A percentile compares a stretch with the other conserved stretches of the same genome.
phyloP scores from a whole-genome alignment of 92 coral and sea anemone genomes.

The Plumapathes pennacea region DNA sequence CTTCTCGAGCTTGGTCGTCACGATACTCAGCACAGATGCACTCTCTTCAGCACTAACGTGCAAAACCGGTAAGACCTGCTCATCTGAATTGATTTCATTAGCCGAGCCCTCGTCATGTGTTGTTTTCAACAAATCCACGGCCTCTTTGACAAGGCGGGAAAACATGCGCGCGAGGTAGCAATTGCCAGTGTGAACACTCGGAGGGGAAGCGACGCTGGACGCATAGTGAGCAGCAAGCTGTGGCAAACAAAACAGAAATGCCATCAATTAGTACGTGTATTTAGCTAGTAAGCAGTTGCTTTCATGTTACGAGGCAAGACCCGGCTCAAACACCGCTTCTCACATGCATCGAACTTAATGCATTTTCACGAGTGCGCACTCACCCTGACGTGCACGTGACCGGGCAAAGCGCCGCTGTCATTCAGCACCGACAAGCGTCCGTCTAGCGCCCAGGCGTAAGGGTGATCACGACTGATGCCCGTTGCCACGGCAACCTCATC shows the following conservation, averaged over 20 bases:
- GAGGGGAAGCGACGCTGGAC: constrained; percentile 64
- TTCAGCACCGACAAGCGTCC: constrained; percentile 58
- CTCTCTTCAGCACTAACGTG: constrained; percentile 40
- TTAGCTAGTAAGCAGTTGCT: no score
- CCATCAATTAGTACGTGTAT: no score
- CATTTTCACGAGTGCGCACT: not conserved
- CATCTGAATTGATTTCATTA: constrained; percentile 24
- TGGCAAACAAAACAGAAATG: no score
- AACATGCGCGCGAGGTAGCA: constrained; percentile 90
- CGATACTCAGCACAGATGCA: constrained; percentile 37
- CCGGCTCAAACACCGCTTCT: no score
- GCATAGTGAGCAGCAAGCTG: constrained; percentile 48
- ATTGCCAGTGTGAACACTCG: constrained; percentile 89
- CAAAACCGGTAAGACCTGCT: constrained; percentile 50
- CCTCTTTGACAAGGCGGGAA: constrained; percentile 80
- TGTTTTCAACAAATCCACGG: constrained; percentile 59
- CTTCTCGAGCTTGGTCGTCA: constrained; percentile 50
- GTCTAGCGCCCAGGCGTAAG: constrained; percentile 88
- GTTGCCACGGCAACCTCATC: constrained; percentile 78
- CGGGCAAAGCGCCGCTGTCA: constrained; percentile 13
- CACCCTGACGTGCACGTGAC: constrained; percentile 16
- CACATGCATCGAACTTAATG: no score
- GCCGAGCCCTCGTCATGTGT: constrained; percentile 18
- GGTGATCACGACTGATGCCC: constrained; percentile 83
- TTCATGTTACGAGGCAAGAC: no score